Evolutionary conservation across 2,888 invertebrate genomes (phyloP).

Genomic region (Metalampra italica): DNA sequence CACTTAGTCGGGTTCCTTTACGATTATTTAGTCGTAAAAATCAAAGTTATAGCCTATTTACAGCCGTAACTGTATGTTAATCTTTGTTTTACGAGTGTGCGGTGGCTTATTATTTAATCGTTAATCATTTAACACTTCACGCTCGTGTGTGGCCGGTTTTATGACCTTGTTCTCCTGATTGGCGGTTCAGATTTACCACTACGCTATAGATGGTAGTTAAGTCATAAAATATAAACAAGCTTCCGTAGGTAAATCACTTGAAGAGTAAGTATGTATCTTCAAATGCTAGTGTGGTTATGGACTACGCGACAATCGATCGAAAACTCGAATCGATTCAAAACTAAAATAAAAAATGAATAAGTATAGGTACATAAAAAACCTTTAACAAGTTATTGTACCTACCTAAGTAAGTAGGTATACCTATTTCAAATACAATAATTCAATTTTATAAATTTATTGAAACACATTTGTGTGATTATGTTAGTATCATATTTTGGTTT

Average conservation of each 20-base stretch:
- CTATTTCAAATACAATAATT: too few species aligned
- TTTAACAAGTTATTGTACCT: too few species aligned
- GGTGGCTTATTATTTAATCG: slow-evolving; percentile 74
- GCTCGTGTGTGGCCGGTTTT: slow-evolving; percentile 53
- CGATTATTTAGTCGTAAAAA: slow-evolving; percentile 81
- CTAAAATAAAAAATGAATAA: slow-evolving; percentile 37
- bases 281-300: slow-evolving; percentile 33
- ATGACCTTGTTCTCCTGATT: slow-evolving; percentile 36
- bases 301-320: too few species aligned
- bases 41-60: slow-evolving; percentile 80
- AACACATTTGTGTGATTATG: too few species aligned
- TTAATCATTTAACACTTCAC: slow-evolving; percentile 71
- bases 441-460: too few species aligned
- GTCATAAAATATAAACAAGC: too few species aligned
- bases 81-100: slow-evolving; percentile 75
- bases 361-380: too few species aligned
- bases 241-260: not conserved
- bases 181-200: slow-evolving; percentile 22
- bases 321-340: not conserved
- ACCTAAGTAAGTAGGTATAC: too few species aligned
- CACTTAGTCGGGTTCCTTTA: slow-evolving; percentile 71
- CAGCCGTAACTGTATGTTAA: slow-evolving; percentile 77
- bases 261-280: slow-evolving; percentile 61
- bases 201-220: too few species aligned
- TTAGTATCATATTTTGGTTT: too few species aligned